Evolutionary conservation across 1,140 invertebrate species (phyloP), one percentile per base, ranked within the genome.

Genomic region (Araneus ventricosus): DNA sequence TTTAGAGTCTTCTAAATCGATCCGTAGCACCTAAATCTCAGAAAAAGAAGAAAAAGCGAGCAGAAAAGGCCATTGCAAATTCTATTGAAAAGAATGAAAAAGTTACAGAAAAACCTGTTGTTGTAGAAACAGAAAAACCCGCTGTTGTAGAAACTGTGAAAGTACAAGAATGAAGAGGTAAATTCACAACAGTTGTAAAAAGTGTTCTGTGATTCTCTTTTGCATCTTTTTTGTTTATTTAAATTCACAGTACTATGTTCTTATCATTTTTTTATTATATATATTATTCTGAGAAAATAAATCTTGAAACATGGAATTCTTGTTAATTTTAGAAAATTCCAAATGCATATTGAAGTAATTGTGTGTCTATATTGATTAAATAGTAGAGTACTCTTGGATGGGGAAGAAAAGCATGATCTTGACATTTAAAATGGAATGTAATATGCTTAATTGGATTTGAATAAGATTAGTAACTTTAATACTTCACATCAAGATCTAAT

Each of bases 11-110:
- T 20, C 34, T 92, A 34, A 88, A 91, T 86, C 22, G 45, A 59
- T 87, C 94, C 24, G 93, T 94, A 79, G 93, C 45, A 41, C 82
- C 94, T 34, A 94, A 93, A 80, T 93, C 94, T 34, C 88, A 87
- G 41, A 94, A 93, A 57, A 94, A 94, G 91, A 94, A 94, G 79
- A 93, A 94, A 86, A 93, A 97, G 96, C 97, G 97, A 96, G 96
- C 97, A 75, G 96, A 96, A 90, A 96, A 96, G 89, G 95, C 95
- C 24, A 95, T 96, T 85, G 96, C 96, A 41, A 89, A 92, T 45
- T 96, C 85, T n/a, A 20, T 93, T 34, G 92, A 87, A 24, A 61
- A 86, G 22, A 61, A 86, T 67, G 88, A 63, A 2, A 93, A 86
- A 80, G 57, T 82, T 61, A 59, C 86, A 63, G 86, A 61, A 70